A percentile compares a stretch with the other conserved stretches of the same genome.
Evolutionary conservation across 2,888 invertebrate genomes (phyloP).

Genomic region (Lasius platythorax): DNA sequence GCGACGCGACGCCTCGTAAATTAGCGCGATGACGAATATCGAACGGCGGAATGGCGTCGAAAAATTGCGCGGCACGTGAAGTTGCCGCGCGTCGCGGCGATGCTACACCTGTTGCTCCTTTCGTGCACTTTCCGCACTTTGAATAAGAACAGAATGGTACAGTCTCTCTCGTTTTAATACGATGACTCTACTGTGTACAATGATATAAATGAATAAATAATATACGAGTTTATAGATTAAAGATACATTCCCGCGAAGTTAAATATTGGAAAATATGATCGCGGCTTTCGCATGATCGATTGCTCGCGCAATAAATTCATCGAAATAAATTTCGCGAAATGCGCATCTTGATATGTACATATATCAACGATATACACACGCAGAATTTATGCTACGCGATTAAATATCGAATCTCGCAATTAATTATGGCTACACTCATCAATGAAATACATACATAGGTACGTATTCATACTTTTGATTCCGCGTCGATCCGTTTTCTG

Average conservation of each 20-base stretch:
- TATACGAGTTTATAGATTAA: background rate
- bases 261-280: background rate
- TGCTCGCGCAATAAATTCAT: background rate
- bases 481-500: background rate
- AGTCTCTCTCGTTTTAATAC: background rate
- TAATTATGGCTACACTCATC: background rate
- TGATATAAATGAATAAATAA: slow-evolving; percentile 1
- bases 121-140: background rate
- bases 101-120: slow-evolving; percentile 1
- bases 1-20: background rate
- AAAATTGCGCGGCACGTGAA: background rate
- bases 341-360: background rate
- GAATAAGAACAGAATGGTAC: background rate
- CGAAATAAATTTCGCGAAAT: background rate
- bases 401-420: background rate
- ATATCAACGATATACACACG: background rate
- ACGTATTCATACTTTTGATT: background rate
- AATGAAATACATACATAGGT: background rate
- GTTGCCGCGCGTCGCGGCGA: background rate
- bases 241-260: background rate
- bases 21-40: background rate
- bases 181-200: background rate
- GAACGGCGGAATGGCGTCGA: background rate
- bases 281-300: background rate
- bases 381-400: background rate